A percentile compares a stretch with the other conserved stretches of the same genome.
These are phyloP conservation scores for Hypsopygia costalis DNA, from an alignment of 2,888 invertebrate genomes.

Conservation along the genomic window DNA sequence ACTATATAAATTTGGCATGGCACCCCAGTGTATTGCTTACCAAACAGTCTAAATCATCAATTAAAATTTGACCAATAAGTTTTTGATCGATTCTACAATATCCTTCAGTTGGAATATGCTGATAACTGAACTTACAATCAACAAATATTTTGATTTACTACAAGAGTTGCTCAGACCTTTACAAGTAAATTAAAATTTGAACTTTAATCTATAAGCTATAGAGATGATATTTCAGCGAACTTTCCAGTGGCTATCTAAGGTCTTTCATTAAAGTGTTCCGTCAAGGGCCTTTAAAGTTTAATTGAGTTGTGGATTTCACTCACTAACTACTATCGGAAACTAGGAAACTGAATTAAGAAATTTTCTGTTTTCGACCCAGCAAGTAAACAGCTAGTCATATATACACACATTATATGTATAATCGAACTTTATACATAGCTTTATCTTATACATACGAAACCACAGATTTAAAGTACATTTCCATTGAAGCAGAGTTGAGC, in stretches of 20 bases:
- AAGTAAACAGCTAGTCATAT: neutral
- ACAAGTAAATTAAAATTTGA: neutral
- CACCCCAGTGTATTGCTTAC: no score
- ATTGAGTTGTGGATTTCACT: conserved; percentile 65
- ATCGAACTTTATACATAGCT: no score
- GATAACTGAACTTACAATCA: conserved; percentile 5
- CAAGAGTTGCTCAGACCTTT: neutral
- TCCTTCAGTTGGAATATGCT: conserved; percentile 2
- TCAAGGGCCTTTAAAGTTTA: conserved; percentile 63
- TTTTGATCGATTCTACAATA: conserved; percentile 3
- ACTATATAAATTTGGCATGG: no score
- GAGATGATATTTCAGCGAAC: neutral
- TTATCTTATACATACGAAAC: no score
- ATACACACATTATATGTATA: no score
- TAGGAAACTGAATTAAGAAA: conserved; percentile 46
- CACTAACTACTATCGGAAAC: conserved; percentile 54
- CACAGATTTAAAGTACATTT: no score
- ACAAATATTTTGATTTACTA: conserved; percentile 10
- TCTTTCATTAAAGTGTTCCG: conserved; percentile 39
- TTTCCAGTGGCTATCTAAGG: conserved; percentile 4
- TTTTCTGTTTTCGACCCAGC: conserved; percentile 23
- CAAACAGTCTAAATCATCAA: no score
- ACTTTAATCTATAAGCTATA: neutral
- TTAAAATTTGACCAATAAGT: conserved; percentile 1
- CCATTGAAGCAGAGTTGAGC: no score